These are phyloP conservation scores for Abramis brama DNA, from an alignment of 2,113 vertebrate genomes.

Conservation along the genomic window DNA sequence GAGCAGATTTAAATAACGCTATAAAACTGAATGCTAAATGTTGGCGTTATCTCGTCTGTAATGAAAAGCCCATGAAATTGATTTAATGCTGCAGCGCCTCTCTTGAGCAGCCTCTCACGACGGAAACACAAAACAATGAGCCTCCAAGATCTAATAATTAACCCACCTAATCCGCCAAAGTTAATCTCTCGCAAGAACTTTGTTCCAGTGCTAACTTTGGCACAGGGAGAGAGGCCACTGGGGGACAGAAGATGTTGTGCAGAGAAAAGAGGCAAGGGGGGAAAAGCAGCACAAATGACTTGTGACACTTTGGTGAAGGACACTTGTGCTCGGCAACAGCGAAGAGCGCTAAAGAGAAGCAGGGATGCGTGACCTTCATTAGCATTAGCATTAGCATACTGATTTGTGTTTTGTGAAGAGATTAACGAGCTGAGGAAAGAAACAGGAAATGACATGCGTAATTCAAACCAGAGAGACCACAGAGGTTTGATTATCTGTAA, in stretches of 20 bases:
- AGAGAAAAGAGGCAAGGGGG: background rate
- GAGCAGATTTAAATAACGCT: constrained; percentile 34
- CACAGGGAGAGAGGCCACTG: constrained; percentile 70
- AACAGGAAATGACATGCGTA: constrained; percentile 61
- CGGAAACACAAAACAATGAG: constrained; percentile 79
- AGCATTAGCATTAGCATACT: constrained; percentile 58
- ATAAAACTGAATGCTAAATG: constrained; percentile 83
- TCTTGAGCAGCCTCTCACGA: constrained; percentile 78
- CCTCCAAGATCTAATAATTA: constrained; percentile 86
- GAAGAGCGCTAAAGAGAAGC: constrained; percentile 49
- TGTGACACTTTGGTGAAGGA: constrained; percentile 37
- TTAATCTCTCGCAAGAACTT: constrained; percentile 81
- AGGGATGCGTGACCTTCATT: constrained; percentile 66
- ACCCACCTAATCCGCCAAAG: constrained; percentile 81
- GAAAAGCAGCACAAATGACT: constrained; percentile 47
- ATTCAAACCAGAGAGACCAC: constrained; percentile 56
- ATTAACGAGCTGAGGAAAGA: constrained; percentile 50
- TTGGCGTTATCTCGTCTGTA: constrained; percentile 81
- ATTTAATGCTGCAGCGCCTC: constrained; percentile 86
- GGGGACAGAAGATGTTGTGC: constrained; percentile 55
- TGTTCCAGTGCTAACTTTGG: constrained; percentile 75
- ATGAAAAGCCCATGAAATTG: constrained; percentile 88
- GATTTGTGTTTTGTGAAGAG: constrained; percentile 69
- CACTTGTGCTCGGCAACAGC: constrained; percentile 62
- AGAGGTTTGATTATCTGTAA: constrained; percentile 58